Conservation (phyloP, 2,888 invertebrate species). For the Abscondita cerata region DNA sequence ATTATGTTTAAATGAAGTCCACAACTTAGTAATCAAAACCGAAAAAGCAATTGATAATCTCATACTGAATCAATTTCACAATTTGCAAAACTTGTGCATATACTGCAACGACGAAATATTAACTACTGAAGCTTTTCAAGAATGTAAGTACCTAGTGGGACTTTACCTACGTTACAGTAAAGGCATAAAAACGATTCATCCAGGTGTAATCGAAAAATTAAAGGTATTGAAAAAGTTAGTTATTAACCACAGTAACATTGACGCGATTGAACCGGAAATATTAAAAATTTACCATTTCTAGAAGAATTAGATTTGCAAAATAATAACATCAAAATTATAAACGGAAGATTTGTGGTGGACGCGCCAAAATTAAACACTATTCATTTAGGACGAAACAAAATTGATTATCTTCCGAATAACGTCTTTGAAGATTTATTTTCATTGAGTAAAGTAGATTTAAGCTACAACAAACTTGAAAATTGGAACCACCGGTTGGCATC, state of each 20-base stretch:
- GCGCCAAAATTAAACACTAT: slow-evolving; percentile 60
- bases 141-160: background rate
- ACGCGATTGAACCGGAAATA: background rate
- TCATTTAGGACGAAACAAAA: slow-evolving; percentile 69
- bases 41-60: background rate
- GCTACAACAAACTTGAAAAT: slow-evolving; percentile 71
- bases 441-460: slow-evolving; percentile 69
- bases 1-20: background rate
- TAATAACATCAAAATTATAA: slow-evolving; percentile 72
- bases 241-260: slow-evolving; percentile 7
- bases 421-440: slow-evolving; percentile 71
- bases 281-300: background rate
- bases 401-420: slow-evolving; percentile 69
- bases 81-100: slow-evolving; percentile 12
- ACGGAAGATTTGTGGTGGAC: slow-evolving; percentile 67
- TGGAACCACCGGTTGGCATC: slow-evolving; percentile 64
- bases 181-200: background rate
- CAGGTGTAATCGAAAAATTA: slow-evolving; percentile 4
- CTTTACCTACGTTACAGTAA: slow-evolving; percentile 16
- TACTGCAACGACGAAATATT: slow-evolving; percentile 4
- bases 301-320: slow-evolving; percentile 62
- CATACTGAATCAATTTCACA: background rate
- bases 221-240: slow-evolving; percentile 11
- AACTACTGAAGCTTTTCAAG: background rate
- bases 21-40: slow-evolving; percentile 15